Evolutionary conservation across 2,113 vertebrate genomes (phyloP).

Genomic region (Opisthocomus hoazin): DNA sequence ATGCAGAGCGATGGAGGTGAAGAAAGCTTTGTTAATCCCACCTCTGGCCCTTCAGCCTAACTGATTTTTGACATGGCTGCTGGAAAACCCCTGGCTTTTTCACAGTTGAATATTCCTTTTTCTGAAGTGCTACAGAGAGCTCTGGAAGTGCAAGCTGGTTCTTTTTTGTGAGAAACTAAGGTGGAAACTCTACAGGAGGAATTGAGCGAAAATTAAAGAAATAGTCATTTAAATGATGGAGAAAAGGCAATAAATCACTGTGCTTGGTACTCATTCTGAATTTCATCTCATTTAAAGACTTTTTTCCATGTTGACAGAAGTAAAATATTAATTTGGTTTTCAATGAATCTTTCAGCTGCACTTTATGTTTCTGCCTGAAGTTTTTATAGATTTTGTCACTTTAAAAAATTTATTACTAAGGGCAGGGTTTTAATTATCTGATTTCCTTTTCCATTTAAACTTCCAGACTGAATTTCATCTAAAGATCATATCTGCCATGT

Average conservation of each 20-base stretch:
- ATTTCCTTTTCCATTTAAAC: slow-evolving; percentile 58
- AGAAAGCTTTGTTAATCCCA: neutral
- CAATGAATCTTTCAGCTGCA: slow-evolving; percentile 41
- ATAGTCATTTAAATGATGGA: slow-evolving; percentile 25
- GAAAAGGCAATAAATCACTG: slow-evolving; percentile 40
- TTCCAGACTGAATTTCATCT: slow-evolving; percentile 33
- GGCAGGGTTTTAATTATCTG: slow-evolving; percentile 51
- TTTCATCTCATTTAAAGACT: slow-evolving; percentile 22
- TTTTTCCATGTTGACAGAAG: slow-evolving; percentile 43
- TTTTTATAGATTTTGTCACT: slow-evolving; percentile 51
- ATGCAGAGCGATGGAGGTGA: neutral
- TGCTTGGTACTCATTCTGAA: neutral
- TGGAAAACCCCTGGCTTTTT: slow-evolving; percentile 22
- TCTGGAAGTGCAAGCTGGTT: neutral
- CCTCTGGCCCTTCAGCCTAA: neutral
- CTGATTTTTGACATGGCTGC: slow-evolving; percentile 25
- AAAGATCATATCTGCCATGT: neutral
- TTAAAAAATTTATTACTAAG: slow-evolving; percentile 56
- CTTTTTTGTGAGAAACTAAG: neutral
- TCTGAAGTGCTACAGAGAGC: neutral
- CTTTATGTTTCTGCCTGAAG: slow-evolving; percentile 37
- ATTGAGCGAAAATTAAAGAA: slow-evolving; percentile 41
- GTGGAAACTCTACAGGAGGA: slow-evolving; percentile 3
- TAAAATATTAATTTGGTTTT: slow-evolving; percentile 65
- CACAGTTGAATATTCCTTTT: neutral